A percentile compares a stretch with the other conserved stretches of the same genome.
These are phyloP conservation scores for Lucilia cuprina DNA, from an alignment of 1,140 invertebrate species.

Conservation along the genomic window DNA sequence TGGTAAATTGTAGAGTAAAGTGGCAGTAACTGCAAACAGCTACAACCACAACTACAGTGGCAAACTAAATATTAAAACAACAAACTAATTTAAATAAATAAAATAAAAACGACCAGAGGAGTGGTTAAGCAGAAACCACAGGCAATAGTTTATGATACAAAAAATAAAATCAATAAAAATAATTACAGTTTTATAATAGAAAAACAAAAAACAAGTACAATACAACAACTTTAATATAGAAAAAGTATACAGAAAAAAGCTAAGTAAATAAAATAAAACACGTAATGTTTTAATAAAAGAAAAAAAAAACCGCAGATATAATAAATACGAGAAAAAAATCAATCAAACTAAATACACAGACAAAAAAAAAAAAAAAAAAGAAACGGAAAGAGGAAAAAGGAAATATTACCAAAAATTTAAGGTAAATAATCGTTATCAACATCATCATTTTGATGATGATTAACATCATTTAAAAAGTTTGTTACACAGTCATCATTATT, in stretches of 20 bases:
- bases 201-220: neutral
- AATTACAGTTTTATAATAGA: slow-evolving; percentile 11
- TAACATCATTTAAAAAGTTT: neutral
- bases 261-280: neutral
- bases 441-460: neutral
- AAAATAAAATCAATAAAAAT: slow-evolving; percentile 3
- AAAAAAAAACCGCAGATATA: neutral
- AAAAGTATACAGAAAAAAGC: neutral
- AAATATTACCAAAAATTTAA: neutral
- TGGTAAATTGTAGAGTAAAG: neutral
- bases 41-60: neutral
- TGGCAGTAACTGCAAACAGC: neutral
- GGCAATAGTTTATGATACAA: too few relatives aligned
- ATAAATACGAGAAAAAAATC: neutral
- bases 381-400: neutral
- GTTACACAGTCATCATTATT: neutral
- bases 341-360: neutral
- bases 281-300: neutral
- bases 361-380: neutral
- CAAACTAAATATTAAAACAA: neutral
- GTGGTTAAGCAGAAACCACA: neutral
- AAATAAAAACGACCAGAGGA: neutral
- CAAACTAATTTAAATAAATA: neutral
- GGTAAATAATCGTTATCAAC: neutral
- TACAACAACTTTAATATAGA: neutral